A percentile compares a stretch with the other conserved stretches of the same genome.
phyloP scores from a whole-genome alignment of 2,888 invertebrate genomes.

The Diplolepis rosae region DNA sequence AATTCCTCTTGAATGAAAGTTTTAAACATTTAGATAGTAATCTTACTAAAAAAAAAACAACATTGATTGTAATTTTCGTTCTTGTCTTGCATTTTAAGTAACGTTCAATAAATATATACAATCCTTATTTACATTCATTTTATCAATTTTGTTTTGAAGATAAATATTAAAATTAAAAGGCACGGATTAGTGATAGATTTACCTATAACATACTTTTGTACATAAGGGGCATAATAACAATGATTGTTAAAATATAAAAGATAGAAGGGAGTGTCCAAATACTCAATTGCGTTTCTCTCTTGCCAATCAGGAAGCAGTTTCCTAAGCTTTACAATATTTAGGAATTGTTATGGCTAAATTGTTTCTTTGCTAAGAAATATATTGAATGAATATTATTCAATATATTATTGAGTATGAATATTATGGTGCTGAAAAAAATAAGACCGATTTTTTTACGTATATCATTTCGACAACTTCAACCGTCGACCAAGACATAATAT shows the following conservation, averaged over 20 bases:
- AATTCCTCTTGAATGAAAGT: too few species aligned
- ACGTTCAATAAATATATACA: constrained; percentile 4
- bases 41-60: not conserved
- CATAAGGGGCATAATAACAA: not conserved
- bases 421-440: constrained; percentile 51
- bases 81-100: constrained; percentile 13
- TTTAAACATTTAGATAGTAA: too few species aligned
- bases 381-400: constrained; percentile 38
- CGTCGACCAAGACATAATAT: not conserved
- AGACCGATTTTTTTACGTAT: constrained; percentile 5
- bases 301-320: constrained; percentile 25
- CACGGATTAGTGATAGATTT: not conserved
- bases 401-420: constrained; percentile 35
- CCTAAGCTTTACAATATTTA: constrained; percentile 42
- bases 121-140: constrained; percentile 6
- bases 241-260: not conserved
- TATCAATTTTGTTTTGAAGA: not conserved
- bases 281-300: constrained; percentile 47
- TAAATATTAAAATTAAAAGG: not conserved
- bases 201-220: constrained; percentile 13
- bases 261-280: constrained; percentile 29
- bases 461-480: constrained; percentile 2
- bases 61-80: not conserved
- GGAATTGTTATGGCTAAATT: constrained; percentile 44
- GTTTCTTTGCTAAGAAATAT: constrained; percentile 44